phyloP scores from a whole-genome alignment of 2,113 vertebrate species.

The Gyps fulvus region DNA sequence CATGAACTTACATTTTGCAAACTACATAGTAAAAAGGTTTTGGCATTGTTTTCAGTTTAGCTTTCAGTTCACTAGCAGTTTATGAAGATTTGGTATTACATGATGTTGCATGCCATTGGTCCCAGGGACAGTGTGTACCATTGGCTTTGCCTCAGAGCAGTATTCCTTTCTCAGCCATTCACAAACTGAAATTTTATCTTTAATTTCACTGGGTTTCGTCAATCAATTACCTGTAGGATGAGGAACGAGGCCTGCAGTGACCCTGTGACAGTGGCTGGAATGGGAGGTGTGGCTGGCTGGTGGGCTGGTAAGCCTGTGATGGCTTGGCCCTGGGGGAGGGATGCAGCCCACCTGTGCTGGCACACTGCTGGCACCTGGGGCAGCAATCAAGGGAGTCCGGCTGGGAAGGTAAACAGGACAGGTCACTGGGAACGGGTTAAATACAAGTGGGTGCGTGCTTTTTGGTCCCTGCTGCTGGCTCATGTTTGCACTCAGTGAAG shows the following conservation, averaged over 20 bases:
- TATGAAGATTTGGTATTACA: neutral
- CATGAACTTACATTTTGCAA: neutral
- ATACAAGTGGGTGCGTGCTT: too few relatives aligned
- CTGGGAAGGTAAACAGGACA: fast-evolving
- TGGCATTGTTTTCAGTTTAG: neutral
- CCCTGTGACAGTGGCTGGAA: neutral
- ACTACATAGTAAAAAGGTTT: neutral
- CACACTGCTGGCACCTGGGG: neutral
- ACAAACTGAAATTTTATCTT: neutral
- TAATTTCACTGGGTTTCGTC: neutral
- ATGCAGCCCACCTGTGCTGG: neutral
- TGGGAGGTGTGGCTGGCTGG: neutral
- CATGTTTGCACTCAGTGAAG: fast-evolving
- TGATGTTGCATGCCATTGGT: fast-evolving
- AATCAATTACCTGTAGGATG: neutral
- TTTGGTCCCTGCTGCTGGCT: neutral
- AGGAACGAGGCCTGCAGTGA: neutral
- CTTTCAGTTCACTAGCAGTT: neutral
- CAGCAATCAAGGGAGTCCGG: too few relatives aligned
- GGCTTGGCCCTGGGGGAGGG: neutral
- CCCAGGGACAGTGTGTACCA: neutral
- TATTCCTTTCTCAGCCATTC: neutral
- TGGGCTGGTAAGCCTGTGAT: neutral
- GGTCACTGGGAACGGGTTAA: neutral
- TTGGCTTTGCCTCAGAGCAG: neutral